These are phyloP conservation scores for Tapirus terrestris DNA, from an alignment of 2,113 vertebrate genomes.

Conservation along the genomic window DNA sequence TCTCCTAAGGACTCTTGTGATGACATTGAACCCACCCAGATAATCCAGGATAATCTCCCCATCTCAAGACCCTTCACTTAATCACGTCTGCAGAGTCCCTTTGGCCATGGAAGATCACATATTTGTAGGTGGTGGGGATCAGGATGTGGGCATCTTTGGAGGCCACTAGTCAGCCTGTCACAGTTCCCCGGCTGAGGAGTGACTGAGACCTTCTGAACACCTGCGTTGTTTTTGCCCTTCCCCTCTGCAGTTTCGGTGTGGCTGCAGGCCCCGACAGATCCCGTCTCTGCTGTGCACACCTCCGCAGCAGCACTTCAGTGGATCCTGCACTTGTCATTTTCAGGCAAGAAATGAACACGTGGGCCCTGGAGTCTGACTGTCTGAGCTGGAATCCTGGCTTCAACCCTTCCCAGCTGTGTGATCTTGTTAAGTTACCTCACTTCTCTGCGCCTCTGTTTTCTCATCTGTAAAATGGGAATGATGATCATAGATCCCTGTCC, in stretches of 20 bases:
- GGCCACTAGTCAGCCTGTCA: neutral
- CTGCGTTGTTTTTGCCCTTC: neutral
- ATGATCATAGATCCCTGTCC: neutral
- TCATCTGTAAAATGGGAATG: neutral
- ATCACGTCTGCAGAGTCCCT: neutral
- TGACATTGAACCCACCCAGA: rapidly evolving
- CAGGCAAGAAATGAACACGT: neutral
- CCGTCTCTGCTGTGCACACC: neutral
- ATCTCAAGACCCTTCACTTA: neutral
- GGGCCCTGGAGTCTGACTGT: neutral
- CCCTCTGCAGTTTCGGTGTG: too few species aligned
- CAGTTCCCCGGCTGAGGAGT: neutral
- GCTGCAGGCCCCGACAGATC: neutral
- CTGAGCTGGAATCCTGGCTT: neutral
- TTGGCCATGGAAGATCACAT: rapidly evolving
- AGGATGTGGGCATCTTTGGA: neutral
- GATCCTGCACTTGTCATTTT: neutral
- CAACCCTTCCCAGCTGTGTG: neutral
- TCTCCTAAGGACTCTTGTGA: neutral
- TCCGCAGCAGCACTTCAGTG: neutral
- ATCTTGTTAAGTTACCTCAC: neutral
- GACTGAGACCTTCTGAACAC: neutral
- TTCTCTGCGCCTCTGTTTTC: neutral
- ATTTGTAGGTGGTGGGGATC: too few species aligned
- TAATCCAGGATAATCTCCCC: neutral